phyloP scores from a whole-genome alignment of 2,797 vertebrate species.

The Falco concolor region DNA sequence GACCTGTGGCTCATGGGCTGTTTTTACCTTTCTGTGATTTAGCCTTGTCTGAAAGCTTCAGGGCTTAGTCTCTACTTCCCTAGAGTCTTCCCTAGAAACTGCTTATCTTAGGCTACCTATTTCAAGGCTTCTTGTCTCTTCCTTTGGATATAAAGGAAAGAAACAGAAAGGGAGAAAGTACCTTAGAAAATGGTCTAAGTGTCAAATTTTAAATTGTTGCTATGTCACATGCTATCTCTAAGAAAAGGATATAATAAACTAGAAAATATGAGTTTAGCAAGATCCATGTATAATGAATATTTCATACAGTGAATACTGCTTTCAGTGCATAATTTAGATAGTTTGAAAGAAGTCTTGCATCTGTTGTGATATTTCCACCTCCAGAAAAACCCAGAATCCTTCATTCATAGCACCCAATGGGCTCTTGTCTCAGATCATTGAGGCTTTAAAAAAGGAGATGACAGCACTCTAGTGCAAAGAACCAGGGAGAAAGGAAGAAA shows the following conservation, averaged over 20 bases:
- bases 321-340: slow-evolving; percentile 45
- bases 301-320: background rate
- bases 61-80: background rate
- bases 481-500: background rate
- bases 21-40: background rate
- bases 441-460: background rate
- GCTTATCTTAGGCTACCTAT: background rate
- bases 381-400: slow-evolving; percentile 32
- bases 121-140: slow-evolving; percentile 3
- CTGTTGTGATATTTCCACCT: slow-evolving; percentile 32
- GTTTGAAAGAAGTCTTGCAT: slow-evolving; percentile 40
- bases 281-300: slow-evolving; percentile 34
- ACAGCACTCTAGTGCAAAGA: background rate
- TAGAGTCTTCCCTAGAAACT: background rate
- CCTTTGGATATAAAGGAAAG: background rate
- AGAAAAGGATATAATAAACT: background rate
- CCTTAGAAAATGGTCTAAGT: background rate
- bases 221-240: background rate
- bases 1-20: background rate
- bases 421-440: background rate
- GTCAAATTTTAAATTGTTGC: slow-evolving; percentile 27
- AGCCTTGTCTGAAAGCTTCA: background rate
- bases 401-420: background rate
- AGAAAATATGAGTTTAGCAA: slow-evolving; percentile 23
- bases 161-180: background rate